Evolutionary conservation across 2,797 vertebrate species (phyloP).

Genomic region (Scolopax bukidnonensis): DNA sequence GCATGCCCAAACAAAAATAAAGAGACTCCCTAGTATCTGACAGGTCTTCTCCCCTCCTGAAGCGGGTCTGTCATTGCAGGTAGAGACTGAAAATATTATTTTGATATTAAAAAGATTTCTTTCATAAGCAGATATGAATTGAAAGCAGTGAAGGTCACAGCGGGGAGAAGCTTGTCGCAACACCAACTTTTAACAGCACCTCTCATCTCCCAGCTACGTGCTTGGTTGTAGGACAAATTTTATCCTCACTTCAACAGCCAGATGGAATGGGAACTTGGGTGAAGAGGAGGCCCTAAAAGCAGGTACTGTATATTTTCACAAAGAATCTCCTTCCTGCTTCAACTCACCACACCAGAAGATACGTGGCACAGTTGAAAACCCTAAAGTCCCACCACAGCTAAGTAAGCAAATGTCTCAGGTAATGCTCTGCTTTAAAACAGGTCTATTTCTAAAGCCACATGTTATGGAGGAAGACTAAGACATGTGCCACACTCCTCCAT

Average conservation of each 20-base stretch:
- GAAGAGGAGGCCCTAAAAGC: not conserved
- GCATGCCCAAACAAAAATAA: not conserved
- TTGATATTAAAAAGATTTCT: not conserved
- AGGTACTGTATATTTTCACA: not conserved
- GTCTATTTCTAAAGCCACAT: not conserved
- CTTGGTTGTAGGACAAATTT: not conserved
- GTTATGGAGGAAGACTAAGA: not conserved
- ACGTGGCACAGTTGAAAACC: not conserved
- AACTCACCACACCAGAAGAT: not conserved
- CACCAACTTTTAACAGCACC: not conserved
- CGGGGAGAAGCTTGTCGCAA: not conserved
- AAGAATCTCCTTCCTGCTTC: not conserved
- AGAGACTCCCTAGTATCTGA: not conserved
- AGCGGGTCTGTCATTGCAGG: not conserved
- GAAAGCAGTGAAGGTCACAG: not conserved
- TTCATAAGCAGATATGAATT: not conserved
- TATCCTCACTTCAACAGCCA: not conserved
- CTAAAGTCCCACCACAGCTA: not conserved
- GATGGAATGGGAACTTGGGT: not conserved
- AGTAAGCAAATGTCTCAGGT: not conserved
- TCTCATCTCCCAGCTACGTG: not conserved
- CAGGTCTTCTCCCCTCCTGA: not conserved
- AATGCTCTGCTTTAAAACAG: not conserved
- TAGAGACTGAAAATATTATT: not conserved
- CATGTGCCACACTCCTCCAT: not conserved